These are phyloP conservation scores for Hyppa rectilinea DNA, from an alignment of 2,888 invertebrate species.

Conservation along the genomic window DNA sequence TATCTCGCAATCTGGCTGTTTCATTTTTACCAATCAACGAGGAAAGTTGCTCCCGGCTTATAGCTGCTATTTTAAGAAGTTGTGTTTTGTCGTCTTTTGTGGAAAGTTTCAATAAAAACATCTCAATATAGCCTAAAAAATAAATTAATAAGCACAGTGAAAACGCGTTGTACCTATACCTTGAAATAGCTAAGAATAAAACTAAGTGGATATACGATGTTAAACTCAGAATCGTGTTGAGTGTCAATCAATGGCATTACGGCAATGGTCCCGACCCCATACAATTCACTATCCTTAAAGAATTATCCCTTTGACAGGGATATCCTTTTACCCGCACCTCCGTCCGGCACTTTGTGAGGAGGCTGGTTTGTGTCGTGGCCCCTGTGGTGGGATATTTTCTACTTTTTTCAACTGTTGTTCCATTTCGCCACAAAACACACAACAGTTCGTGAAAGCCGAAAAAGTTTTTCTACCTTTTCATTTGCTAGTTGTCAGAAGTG, in stretches of 20 bases:
- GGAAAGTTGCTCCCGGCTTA: not conserved
- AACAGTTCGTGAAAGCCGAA: constrained; percentile 35
- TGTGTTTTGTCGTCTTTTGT: not conserved
- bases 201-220: constrained; percentile 1
- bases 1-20: not conserved
- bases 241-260: constrained; percentile 43
- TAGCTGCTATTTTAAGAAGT: not conserved
- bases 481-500: constrained; percentile 1
- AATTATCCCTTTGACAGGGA: constrained; percentile 48
- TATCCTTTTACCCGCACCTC: constrained; percentile 36
- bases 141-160: not conserved
- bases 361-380: constrained; percentile 9
- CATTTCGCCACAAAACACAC: too few relatives aligned
- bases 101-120: too few relatives aligned
- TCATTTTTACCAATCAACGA: constrained; percentile 39
- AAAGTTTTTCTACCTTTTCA: constrained; percentile 12
- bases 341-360: constrained; percentile 18
- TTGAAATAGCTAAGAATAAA: constrained; percentile 10
- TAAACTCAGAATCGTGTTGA: constrained; percentile 30
- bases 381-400: constrained; percentile 11
- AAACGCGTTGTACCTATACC: not conserved
- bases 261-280: constrained; percentile 20
- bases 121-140: not conserved
- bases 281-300: constrained; percentile 51
- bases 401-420: constrained; percentile 28